Conservation (phyloP, 2,888 invertebrate species). For the Anthrax anthrax region DNA sequence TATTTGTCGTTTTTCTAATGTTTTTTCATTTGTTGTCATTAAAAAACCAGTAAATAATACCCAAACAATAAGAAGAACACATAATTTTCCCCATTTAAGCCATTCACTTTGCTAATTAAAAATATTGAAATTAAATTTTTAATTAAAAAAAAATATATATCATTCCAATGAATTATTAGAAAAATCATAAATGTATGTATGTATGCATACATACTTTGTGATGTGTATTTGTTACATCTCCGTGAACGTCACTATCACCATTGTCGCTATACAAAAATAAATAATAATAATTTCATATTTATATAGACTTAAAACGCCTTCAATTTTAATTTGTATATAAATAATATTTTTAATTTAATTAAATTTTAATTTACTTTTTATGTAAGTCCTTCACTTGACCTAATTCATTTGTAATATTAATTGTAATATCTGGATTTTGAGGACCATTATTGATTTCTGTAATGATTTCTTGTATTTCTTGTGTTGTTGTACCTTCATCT, state of each 20-base stretch:
- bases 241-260: background rate
- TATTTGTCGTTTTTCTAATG: constrained; percentile 44
- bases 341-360: background rate
- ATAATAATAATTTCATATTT: background rate
- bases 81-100: constrained; percentile 35
- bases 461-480: constrained; percentile 19
- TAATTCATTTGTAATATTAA: constrained; percentile 32
- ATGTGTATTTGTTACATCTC: no score
- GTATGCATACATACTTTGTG: no score
- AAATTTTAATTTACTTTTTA: constrained; percentile 21
- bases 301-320: no score
- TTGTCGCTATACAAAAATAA: background rate
- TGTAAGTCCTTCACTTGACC: constrained; percentile 28
- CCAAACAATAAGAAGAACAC: constrained; percentile 47
- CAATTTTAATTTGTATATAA: no score
- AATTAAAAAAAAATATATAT: background rate
- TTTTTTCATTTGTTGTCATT: constrained; percentile 53
- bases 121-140: background rate
- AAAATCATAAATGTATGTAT: no score
- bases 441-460: background rate
- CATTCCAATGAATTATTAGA: no score
- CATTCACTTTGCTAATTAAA: constrained; percentile 14
- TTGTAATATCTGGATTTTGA: constrained; percentile 20
- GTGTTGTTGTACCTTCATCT: constrained; percentile 22
- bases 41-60: constrained; percentile 50